These are phyloP conservation scores for Holocentrus rufus DNA, from an alignment of 2,797 vertebrate species.

Conservation along the genomic window DNA sequence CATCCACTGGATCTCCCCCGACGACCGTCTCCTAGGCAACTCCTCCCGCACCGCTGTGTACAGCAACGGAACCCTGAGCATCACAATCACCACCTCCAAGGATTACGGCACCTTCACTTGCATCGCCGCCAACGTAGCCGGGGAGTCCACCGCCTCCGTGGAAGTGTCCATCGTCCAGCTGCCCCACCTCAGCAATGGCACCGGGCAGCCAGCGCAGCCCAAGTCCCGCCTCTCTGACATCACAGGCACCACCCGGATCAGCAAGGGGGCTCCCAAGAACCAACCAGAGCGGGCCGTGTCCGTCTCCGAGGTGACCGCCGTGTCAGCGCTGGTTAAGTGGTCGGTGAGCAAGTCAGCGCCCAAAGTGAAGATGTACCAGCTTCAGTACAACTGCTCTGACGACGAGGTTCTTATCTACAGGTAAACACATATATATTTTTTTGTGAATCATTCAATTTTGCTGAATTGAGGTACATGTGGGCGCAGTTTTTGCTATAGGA, in stretches of 20 bases:
- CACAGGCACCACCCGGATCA: constrained; percentile 87
- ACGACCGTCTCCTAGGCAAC: constrained; percentile 89
- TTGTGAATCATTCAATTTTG: neutral
- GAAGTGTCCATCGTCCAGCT: constrained; percentile 93
- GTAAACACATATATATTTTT: constrained; percentile 73
- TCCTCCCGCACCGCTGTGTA: constrained; percentile 87
- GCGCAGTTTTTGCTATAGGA: neutral
- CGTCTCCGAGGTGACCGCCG: constrained; percentile 90
- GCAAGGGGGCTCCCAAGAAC: constrained; percentile 83
- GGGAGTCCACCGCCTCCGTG: constrained; percentile 90
- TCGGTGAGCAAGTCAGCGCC: constrained; percentile 89
- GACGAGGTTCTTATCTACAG: constrained; percentile 97
- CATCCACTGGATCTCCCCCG: constrained; percentile 94
- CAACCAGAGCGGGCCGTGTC: constrained; percentile 86
- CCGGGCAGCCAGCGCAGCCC: constrained; percentile 80
- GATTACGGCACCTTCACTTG: constrained; percentile 95
- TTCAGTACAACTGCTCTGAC: constrained; percentile 96
- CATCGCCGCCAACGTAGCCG: constrained; percentile 92
- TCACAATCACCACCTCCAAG: constrained; percentile 91
- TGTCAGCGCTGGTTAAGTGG: constrained; percentile 92
- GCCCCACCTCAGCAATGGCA: constrained; percentile 91
- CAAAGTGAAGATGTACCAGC: constrained; percentile 95
- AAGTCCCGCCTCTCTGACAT: constrained; percentile 94
- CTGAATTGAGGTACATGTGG: neutral
- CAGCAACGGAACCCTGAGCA: constrained; percentile 91